phyloP scores from a whole-genome alignment of 1,140 invertebrate genomes.

The Pseudomyrmex concolor region DNA sequence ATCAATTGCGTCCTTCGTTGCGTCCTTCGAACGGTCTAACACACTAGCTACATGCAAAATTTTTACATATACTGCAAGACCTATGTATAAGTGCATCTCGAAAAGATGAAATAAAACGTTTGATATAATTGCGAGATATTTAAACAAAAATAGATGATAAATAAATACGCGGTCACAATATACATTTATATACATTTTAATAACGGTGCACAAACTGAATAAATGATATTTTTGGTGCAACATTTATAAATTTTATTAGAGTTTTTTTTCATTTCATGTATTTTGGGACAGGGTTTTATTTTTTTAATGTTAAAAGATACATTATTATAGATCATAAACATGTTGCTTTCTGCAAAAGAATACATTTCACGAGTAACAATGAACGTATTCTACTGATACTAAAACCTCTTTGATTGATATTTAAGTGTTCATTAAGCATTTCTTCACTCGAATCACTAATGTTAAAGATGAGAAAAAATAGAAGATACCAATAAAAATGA shows the following conservation, averaged over 20 bases:
- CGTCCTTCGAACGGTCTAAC: background rate
- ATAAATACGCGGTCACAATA: no score
- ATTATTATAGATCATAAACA: background rate
- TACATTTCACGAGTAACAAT: background rate
- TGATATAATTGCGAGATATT: no score
- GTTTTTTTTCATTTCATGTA: background rate
- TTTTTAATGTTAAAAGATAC: background rate
- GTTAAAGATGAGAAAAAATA: background rate
- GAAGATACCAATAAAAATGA: background rate
- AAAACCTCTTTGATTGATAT: background rate
- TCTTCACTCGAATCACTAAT: background rate
- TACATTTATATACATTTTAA: no score
- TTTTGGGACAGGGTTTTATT: background rate
- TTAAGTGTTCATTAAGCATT: background rate
- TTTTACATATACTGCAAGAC: no score
- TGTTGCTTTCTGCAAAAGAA: no score
- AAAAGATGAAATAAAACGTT: background rate
- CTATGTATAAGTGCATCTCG: background rate
- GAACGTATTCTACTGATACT: background rate
- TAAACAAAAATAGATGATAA: no score
- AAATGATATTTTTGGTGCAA: no score
- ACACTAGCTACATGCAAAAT: no score
- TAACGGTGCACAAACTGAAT: no score
- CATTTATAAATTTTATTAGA: background rate
- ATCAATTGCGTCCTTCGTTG: slow-evolving; percentile 28